Conservation (phyloP, 2,888 invertebrate genomes). For the Synergus laeviventris region DNA sequence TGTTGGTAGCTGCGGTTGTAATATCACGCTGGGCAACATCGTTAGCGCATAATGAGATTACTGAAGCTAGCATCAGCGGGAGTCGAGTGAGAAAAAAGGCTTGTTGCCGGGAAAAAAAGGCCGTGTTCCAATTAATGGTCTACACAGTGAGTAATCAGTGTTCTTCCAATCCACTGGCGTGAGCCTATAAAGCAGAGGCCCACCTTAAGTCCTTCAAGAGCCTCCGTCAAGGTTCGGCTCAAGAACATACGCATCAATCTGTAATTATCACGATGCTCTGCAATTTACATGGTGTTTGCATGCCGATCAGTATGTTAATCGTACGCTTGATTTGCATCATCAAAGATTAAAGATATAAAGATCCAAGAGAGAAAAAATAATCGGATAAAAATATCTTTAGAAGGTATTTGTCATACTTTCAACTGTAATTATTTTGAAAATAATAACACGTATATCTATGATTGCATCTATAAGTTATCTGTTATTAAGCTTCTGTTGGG, state of each 20-base stretch:
- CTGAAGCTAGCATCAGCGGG: slow-evolving; percentile 41
- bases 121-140: slow-evolving; percentile 49
- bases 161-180: slow-evolving; percentile 37
- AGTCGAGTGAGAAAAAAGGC: slow-evolving; percentile 33
- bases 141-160: slow-evolving; percentile 36
- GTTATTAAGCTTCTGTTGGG: background rate
- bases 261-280: slow-evolving; percentile 29
- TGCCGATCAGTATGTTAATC: slow-evolving; percentile 23
- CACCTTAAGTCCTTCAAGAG: slow-evolving; percentile 39
- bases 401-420: too few species aligned
- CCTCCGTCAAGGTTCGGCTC: slow-evolving; percentile 29
- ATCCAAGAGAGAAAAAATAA: background rate
- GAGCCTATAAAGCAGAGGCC: slow-evolving; percentile 32
- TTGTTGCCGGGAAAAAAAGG: slow-evolving; percentile 35
- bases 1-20: slow-evolving; percentile 48
- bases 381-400: too few species aligned
- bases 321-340: background rate
- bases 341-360: background rate
- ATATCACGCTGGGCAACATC: slow-evolving; percentile 64
- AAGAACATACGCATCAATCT: slow-evolving; percentile 14
- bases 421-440: too few species aligned
- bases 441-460: too few species aligned
- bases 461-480: too few species aligned
- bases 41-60: slow-evolving; percentile 67
- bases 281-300: slow-evolving; percentile 30